Evolutionary conservation across 2,888 invertebrate genomes (phyloP).

Genomic region (Pseudolycoriella hygida): DNA sequence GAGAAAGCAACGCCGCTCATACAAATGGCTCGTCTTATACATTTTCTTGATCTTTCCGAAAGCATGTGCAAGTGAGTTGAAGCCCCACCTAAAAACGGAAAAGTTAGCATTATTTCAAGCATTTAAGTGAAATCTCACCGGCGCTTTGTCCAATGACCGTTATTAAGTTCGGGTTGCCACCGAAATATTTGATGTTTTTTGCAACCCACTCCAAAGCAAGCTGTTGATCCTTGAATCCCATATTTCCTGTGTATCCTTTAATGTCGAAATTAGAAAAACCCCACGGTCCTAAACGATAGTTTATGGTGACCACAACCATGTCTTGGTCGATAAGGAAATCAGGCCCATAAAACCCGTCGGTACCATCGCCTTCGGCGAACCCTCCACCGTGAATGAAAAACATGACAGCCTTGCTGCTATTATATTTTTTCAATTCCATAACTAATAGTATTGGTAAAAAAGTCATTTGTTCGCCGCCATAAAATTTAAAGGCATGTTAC

Average conservation of each 20-base stretch:
- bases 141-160: slow-evolving; percentile 3
- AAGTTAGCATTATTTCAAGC: background rate
- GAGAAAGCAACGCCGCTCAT: background rate
- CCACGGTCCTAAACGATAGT: slow-evolving; percentile 1
- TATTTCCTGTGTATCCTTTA: slow-evolving; percentile 3
- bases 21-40: background rate
- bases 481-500: background rate
- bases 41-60: slow-evolving; percentile 1
- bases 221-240: slow-evolving; percentile 4
- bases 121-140: background rate
- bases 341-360: background rate
- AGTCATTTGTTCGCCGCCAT: too few relatives aligned
- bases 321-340: slow-evolving; percentile 4
- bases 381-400: slow-evolving; percentile 5
- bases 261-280: background rate
- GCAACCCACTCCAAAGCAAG: slow-evolving; percentile 1
- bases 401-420: slow-evolving; percentile 1
- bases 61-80: slow-evolving; percentile 1
- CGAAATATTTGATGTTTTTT: background rate
- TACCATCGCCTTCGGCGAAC: background rate
- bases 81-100: background rate
- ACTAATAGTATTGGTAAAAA: too few relatives aligned
- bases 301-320: slow-evolving; percentile 3
- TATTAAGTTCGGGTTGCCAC: slow-evolving; percentile 1
- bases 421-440: background rate